A percentile compares a stretch with the other conserved stretches of the same genome.
Evolutionary conservation across 2,888 invertebrate species (phyloP).

Genomic region (Panorpa germanica): DNA sequence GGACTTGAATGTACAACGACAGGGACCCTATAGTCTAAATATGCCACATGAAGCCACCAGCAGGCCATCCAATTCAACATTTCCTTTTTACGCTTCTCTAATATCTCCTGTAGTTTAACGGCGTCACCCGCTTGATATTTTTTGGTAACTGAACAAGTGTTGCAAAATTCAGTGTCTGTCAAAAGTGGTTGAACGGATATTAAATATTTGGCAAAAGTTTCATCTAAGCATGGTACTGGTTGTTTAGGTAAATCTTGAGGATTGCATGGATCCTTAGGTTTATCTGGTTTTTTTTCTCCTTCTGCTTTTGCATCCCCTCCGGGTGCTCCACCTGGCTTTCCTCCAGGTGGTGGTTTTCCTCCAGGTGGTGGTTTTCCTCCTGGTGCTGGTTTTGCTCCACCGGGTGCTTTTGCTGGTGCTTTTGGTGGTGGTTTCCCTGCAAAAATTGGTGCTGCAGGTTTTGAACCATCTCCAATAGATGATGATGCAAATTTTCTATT

Average conservation of each 20-base stretch:
- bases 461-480: too few species aligned
- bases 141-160: conserved; percentile 40
- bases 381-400: too few species aligned
- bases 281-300: too few species aligned
- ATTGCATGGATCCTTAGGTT: conserved; percentile 10
- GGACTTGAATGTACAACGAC: conserved; percentile 66
- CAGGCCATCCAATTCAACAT: conserved; percentile 64
- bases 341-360: too few species aligned
- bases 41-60: conserved; percentile 73
- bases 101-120: conserved; percentile 39
- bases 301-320: too few species aligned
- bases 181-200: conserved; percentile 56
- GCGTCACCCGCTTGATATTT: conserved; percentile 42
- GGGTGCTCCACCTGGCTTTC: too few species aligned
- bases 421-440: too few species aligned
- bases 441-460: too few species aligned
- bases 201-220: conserved; percentile 51
- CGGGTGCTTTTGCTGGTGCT: too few species aligned
- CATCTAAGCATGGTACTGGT: conserved; percentile 58
- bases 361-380: too few species aligned
- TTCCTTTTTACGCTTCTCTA: conserved; percentile 40
- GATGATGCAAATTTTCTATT: too few species aligned
- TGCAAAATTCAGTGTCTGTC: conserved; percentile 42
- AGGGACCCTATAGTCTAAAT: conserved; percentile 58
- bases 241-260: conserved; percentile 38